phyloP scores from a whole-genome alignment of 2,888 invertebrate genomes.

The Spilosoma lubricipeda region DNA sequence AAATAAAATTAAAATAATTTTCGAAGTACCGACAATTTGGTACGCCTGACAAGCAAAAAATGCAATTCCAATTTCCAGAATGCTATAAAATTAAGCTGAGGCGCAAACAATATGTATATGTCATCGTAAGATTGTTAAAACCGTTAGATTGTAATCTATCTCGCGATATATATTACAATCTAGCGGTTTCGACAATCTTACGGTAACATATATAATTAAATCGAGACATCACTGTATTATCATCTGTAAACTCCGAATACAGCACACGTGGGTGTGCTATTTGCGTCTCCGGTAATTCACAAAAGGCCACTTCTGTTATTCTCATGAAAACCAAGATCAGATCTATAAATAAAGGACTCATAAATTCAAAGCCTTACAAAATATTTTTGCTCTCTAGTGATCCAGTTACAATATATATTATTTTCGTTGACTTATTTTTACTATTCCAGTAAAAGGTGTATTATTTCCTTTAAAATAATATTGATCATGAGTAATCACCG shows the following conservation, averaged over 20 bases:
- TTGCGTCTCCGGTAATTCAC: neutral
- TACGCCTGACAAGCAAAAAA: too few species aligned
- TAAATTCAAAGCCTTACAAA: neutral
- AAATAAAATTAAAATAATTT: too few species aligned
- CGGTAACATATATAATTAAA: neutral
- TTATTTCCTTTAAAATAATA: neutral
- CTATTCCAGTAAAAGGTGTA: neutral
- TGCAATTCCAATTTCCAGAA: too few species aligned
- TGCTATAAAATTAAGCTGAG: too few species aligned
- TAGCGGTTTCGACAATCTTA: too few species aligned
- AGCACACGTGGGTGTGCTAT: neutral
- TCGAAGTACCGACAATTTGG: too few species aligned
- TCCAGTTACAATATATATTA: neutral
- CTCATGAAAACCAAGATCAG: neutral
- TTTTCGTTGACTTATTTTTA: neutral
- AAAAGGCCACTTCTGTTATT: neutral
- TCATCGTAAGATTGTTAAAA: too few species aligned
- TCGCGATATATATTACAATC: too few species aligned
- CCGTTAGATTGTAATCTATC: too few species aligned
- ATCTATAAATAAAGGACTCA: neutral
- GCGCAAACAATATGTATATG: too few species aligned
- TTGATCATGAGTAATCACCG: neutral
- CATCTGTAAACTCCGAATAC: neutral
- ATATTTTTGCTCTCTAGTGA: neutral
- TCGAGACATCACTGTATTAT: neutral